Percentiles rank a stretch among this genome's conserved stretches.
phyloP scores from a whole-genome alignment of 2,113 vertebrate species.

The Apodemus sylvaticus region DNA sequence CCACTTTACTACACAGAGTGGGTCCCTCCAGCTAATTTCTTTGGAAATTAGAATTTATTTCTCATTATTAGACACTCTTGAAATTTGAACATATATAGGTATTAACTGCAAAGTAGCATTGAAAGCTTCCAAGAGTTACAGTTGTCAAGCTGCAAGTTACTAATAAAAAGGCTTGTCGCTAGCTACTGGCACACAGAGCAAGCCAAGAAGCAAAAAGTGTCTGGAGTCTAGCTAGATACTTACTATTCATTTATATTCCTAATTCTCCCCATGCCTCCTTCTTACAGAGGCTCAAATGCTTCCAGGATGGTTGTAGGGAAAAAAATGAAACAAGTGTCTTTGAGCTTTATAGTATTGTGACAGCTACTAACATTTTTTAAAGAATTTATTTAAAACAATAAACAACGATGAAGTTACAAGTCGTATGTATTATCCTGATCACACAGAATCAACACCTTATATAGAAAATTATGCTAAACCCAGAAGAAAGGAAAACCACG shows the following conservation, averaged over 20 bases:
- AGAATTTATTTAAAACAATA: slow-evolving; percentile 33
- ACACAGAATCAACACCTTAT: background rate
- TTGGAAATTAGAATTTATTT: slow-evolving; percentile 32
- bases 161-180: background rate
- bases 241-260: slow-evolving; percentile 56
- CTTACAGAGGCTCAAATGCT: slow-evolving; percentile 26
- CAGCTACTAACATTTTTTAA: background rate
- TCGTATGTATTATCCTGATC: background rate
- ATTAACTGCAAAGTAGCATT: background rate
- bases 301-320: background rate
- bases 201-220: background rate
- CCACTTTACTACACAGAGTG: background rate
- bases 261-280: slow-evolving; percentile 16
- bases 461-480: background rate
- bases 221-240: slow-evolving; percentile 43
- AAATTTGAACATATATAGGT: background rate
- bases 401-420: background rate
- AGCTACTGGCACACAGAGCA: background rate
- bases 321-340: slow-evolving; percentile 37
- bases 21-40: background rate
- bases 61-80: background rate
- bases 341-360: background rate
- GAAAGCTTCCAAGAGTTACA: slow-evolving; percentile 21
- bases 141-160: background rate
- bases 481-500: slow-evolving; percentile 37